Base-by-base conservation (phyloP, 2,888 invertebrate genomes). In the Andrena fulva region DNA sequence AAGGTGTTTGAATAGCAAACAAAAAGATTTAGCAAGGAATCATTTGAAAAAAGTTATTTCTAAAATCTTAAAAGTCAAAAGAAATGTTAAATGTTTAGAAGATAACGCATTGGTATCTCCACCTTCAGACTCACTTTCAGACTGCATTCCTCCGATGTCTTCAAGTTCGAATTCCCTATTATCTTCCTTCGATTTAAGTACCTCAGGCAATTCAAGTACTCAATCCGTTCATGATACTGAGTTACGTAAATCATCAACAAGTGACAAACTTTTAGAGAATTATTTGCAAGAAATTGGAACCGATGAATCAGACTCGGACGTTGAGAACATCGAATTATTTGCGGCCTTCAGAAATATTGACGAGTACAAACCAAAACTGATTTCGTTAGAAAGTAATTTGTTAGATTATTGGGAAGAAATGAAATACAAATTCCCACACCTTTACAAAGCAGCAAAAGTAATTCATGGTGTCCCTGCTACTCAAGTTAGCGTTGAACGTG, bases 31-130 rank as follows among this genome's bases (percentile, higher is more conserved):
- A 56, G 56, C 12, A 27, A 56, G 56, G 8, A 56, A 56, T 27
- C 56, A 56, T 56, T 56, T 56, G 56, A 56, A 56, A 56, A 27
- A 56, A 56, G 27, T 56, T 56, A 27, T 56, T 56, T 20, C 56
- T 56, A 56, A 56, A 56, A 56, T 56, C 27, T 56, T 56, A 56
- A 27, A 20, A 20, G 56, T 56, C 8, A 56, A 56, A 56, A 8
- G 10, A 56, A 56, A 56, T 56, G 56, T 56, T 20, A 56, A 56
- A 56, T 2, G 3, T 56, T 56, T 24, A 56, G 20, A 56, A 56
- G 56, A 56, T 0, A 56, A 56, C 20, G n/a, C 56, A 56, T 56
- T 20, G 56, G 10, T 56, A 56, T 20, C 24, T 56, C 20, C 56
- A 56, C 56, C 42, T 42, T 42, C 35, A 35, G 35, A 35, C 35